These are phyloP conservation scores for Parauchenoglanis punctatus DNA, from an alignment of 2,797 vertebrate species.

Conservation along the genomic window DNA sequence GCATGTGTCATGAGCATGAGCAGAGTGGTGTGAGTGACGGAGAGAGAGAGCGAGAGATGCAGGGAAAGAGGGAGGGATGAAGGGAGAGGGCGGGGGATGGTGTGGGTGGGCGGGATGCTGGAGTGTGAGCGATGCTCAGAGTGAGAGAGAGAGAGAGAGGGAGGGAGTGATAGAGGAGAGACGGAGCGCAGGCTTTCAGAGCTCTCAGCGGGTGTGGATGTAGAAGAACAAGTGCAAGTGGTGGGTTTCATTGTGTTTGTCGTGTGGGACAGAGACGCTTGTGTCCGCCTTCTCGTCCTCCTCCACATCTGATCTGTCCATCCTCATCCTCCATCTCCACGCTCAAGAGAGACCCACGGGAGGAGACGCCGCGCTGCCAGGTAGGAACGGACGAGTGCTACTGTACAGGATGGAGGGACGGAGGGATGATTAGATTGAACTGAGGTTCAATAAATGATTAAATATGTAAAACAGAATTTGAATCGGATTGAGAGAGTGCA, in stretches of 20 bases:
- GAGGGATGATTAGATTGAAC: background rate
- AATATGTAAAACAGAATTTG: background rate
- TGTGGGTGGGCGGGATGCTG: constrained; percentile 74
- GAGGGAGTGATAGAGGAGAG: constrained; percentile 25
- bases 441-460: background rate
- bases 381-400: constrained; percentile 49
- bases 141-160: background rate
- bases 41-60: constrained; percentile 3
- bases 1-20: constrained; percentile 18
- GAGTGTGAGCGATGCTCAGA: constrained; percentile 47
- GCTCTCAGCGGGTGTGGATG: constrained; percentile 22
- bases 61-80: constrained; percentile 47
- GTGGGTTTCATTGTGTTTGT: constrained; percentile 26
- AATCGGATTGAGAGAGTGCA: background rate
- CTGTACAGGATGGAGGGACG: constrained; percentile 4
- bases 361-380: constrained; percentile 40
- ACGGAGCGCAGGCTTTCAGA: constrained; percentile 24
- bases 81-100: constrained; percentile 68
- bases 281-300: background rate
- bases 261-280: constrained; percentile 8
- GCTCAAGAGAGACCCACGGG: constrained; percentile 4
- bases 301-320: constrained; percentile 12
- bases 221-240: constrained; percentile 54
- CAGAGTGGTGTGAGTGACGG: background rate
- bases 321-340: background rate